These are phyloP conservation scores for Tipula vernalis DNA, from an alignment of 2,888 invertebrate species.

Conservation along the genomic window DNA sequence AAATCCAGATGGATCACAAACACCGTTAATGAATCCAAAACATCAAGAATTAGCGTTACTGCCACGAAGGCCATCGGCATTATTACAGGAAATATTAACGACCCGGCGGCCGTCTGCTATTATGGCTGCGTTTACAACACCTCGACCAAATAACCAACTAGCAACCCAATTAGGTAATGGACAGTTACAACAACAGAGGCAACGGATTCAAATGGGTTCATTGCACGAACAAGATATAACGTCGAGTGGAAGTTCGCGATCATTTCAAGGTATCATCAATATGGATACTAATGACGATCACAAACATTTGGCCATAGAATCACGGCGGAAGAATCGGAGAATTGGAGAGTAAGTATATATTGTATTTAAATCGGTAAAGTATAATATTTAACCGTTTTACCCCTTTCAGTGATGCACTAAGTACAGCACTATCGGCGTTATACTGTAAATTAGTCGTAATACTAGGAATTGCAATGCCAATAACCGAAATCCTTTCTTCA, in stretches of 20 bases:
- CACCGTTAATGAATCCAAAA: not conserved
- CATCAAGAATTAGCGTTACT: not conserved
- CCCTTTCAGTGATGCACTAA: conserved; percentile 48
- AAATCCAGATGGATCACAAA: not conserved
- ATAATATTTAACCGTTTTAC: conserved; percentile 7
- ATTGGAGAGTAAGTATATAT: conserved; percentile 36
- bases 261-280: not conserved
- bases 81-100: conserved; percentile 32
- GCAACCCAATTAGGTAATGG: conserved; percentile 19
- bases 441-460: conserved; percentile 79
- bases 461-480: conserved; percentile 71
- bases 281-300: conserved; percentile 12
- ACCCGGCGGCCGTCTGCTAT: conserved; percentile 47
- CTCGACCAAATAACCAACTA: conserved; percentile 41
- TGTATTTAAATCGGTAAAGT: not conserved
- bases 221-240: not conserved
- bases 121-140: conserved; percentile 47
- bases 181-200: not conserved
- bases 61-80: conserved; percentile 28
- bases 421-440: conserved; percentile 62
- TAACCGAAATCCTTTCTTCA: conserved; percentile 72
- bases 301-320: conserved; percentile 22
- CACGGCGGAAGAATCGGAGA: conserved; percentile 33
- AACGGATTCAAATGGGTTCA: conserved; percentile 8
- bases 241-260: conserved; percentile 21